Evolutionary conservation across 2,113 vertebrate genomes (phyloP), one percentile per base, ranked within the genome.

Genomic region (Indicator indicator): DNA sequence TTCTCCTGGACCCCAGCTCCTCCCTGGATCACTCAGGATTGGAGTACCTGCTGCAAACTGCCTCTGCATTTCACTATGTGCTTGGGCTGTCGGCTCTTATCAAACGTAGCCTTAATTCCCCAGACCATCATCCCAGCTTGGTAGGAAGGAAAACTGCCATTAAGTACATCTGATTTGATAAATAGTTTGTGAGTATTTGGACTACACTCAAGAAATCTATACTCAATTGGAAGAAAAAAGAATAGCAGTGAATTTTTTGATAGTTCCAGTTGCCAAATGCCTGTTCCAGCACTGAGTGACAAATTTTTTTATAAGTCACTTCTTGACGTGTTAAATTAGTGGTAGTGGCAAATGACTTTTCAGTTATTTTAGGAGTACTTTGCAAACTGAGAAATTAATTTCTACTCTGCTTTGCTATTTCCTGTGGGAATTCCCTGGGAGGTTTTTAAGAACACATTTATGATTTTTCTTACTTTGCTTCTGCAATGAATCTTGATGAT

Each of bases 1-100:
- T 42, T 16, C 5, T 54, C 28, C 68, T 0, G 0, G 4, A 6
- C 12, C n/a, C 17, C 19, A 70, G 2, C 30, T 88, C 13, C 24
- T 68, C 20, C 50, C 28, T 0, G 2, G 23, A 44, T 26, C 13
- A 0, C 46, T 48, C 0, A 0, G 32, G 16, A 36, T 42, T 54
- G 26, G 11, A 38, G 14, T 19, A 5, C 10, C 33, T 74, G 9
- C 83, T 88, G 60, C 44, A 33, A 28, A 77, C 62, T 52, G 9
- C 14, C n/a, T 84, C 36, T 67, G 36, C 62, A 30, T 67, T 65
- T 50, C 1, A 1, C 52, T 52, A 11, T n/a, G 12, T 67, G 36
- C 70, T 77, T 36, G 16, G 32, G 1, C n/a, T 36, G 70, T 64
- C 0, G 2, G 11, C 48, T 72, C 9, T 78, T n/a, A 33, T 58